Evolutionary conservation across 2,888 invertebrate species (phyloP).

Genomic region (Prenolepis imparis): DNA sequence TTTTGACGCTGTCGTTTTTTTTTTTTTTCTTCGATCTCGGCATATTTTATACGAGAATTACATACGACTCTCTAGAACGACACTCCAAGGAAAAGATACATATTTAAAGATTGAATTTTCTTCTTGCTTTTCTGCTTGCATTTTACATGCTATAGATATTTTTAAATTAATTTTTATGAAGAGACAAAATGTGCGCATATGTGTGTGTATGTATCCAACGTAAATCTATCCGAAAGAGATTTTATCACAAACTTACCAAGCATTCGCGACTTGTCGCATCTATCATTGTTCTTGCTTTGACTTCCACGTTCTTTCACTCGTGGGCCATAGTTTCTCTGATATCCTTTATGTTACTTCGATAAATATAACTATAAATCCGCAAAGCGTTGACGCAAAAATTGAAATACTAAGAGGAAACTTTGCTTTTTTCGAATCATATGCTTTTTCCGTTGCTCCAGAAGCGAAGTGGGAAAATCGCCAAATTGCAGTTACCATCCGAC

Average conservation of each 20-base stretch:
- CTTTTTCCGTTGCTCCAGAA: neutral
- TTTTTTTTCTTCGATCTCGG: neutral
- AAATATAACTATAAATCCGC: constrained; percentile 66
- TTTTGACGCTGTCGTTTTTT: neutral
- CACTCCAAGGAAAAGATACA: neutral
- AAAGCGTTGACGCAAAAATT: constrained; percentile 38
- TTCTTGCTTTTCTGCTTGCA: too few relatives aligned
- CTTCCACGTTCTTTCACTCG: constrained; percentile 38
- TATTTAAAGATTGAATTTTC: constrained; percentile 12
- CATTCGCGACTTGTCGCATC: constrained; percentile 67
- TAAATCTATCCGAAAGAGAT: constrained; percentile 55
- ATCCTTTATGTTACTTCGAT: constrained; percentile 61
- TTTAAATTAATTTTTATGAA: constrained; percentile 58
- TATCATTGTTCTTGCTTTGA: constrained; percentile 69
- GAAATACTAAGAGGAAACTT: constrained; percentile 27
- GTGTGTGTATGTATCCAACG: constrained; percentile 16
- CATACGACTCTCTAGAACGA: neutral
- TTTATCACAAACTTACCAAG: constrained; percentile 61
- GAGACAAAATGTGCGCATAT: constrained; percentile 8
- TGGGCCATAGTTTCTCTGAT: constrained; percentile 56
- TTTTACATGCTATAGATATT: neutral
- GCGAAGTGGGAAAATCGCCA: neutral
- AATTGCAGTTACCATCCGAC: constrained; percentile 1
- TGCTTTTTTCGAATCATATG: neutral
- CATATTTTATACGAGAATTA: neutral